These are phyloP conservation scores for Acanthopleura granulata DNA, from an alignment of 2,888 invertebrate genomes.

Conservation along the genomic window DNA sequence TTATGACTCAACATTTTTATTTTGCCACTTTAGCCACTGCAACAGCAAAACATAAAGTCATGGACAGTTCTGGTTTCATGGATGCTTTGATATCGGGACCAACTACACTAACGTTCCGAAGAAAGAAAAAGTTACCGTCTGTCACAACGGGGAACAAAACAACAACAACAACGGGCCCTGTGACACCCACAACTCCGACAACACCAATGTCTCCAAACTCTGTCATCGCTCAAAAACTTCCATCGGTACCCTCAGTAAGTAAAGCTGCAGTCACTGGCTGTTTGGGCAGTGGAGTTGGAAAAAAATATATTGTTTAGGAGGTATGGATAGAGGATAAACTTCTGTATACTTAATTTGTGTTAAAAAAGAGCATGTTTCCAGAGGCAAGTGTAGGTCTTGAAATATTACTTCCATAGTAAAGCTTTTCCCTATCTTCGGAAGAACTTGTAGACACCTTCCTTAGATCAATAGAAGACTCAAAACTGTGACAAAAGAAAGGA, in stretches of 20 bases:
- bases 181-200: conserved; percentile 46
- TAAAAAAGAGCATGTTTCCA: no score
- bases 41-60: conserved; percentile 70
- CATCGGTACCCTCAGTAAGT: conserved; percentile 62
- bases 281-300: background rate
- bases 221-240: conserved; percentile 51
- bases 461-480: no score
- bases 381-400: no score
- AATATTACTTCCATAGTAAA: no score
- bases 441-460: no score
- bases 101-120: conserved; percentile 73
- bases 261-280: background rate
- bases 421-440: no score
- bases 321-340: background rate
- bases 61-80: conserved; percentile 95
- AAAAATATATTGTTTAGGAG: background rate
- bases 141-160: background rate
- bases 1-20: background rate
- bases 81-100: conserved; percentile 86
- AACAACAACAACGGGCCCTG: conserved; percentile 22
- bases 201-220: conserved; percentile 51
- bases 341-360: no score
- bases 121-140: conserved; percentile 74
- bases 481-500: no score
- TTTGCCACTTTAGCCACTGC: background rate